Conservation (phyloP, 2,113 vertebrate species). For the Oenanthe melanoleuca region DNA sequence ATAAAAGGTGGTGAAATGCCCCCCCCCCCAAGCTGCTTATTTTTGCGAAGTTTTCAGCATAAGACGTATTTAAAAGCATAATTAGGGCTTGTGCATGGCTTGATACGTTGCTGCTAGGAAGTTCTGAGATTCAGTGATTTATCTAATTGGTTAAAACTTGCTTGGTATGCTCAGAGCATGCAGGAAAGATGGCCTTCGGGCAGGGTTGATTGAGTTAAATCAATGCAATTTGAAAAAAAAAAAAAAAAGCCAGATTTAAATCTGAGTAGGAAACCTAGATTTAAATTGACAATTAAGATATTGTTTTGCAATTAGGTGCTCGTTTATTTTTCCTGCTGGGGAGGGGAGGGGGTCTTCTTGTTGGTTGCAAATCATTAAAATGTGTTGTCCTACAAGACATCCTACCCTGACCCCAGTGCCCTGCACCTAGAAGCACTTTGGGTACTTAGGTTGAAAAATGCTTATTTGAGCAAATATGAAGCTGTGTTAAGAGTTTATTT, state of each 20-base stretch:
- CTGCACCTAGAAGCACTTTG: not conserved
- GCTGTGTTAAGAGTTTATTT: not conserved
- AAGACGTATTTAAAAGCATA: not conserved
- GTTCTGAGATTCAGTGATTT: not conserved
- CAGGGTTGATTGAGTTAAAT: constrained; percentile 42
- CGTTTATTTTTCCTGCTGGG: not conserved
- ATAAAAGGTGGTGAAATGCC: not conserved
- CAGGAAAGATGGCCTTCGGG: constrained; percentile 40
- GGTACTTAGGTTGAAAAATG: not conserved
- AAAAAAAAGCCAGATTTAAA: not conserved
- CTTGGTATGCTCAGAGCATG: constrained; percentile 17
- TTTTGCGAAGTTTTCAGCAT: not conserved
- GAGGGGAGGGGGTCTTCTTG: not conserved
- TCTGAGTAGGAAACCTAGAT: constrained; percentile 3
- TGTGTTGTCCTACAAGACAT: not conserved
- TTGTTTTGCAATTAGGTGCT: not conserved
- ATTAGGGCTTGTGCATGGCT: not conserved
- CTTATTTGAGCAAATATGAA: not conserved
- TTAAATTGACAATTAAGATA: constrained; percentile 42
- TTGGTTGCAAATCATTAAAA: not conserved
- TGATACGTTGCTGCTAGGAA: not conserved
- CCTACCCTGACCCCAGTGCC: not conserved
- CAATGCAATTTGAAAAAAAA: not conserved
- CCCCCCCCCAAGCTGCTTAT: not conserved
- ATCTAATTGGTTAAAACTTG: constrained; percentile 42